Base-by-base conservation (phyloP, 2,113 vertebrate genomes). In the Lagopus leucura region DNA sequence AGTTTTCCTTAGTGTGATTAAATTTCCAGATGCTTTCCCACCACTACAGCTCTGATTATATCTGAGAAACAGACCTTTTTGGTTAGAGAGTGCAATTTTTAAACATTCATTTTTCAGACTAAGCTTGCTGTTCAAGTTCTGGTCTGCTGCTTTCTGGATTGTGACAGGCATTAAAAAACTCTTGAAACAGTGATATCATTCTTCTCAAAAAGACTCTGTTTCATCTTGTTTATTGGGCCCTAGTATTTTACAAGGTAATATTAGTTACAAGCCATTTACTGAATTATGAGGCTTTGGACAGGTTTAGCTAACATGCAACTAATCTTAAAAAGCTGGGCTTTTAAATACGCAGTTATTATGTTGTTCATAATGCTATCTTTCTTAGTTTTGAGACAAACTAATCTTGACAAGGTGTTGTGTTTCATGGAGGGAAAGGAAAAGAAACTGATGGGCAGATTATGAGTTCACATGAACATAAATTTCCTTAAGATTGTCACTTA, bases 1-100 rank as follows among this genome's bases (percentile, higher is more conserved):
- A 61, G 79, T 50, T 50, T 88, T 90, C 34, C 82, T 89, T 48
- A 81, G 47, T 8, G 52, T 0, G 4, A 61, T 32, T 72, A 36
- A 32, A 78, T 84, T 88, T 78, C 96, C 90, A 94, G 92, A 88
- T 92, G 86, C n/a, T 78, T 93, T 86, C 25, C 65, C 20, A 94
- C 76, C 11, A 25, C 13, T 83, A 4, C 24, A 80, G 50, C 25
- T 82, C 63, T 85, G 84, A 86, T 64, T 74, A 27, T 66, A 47
- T 85, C 58, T 85, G 15, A 8, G 25, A 69, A 93, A 87, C 36
- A 85, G 42, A 57, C 21, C 4, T 90, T 91, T 83, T 78, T 54
- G 3, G n/a, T 85, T 87, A 87, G 36, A 82, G 8, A 2, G 42
- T 71, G 42, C 22, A 47, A 61, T 43, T 86, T 92, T 75, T 18